Conservation (phyloP, 2,888 invertebrate species). For the Balanococcus diminutus region DNA sequence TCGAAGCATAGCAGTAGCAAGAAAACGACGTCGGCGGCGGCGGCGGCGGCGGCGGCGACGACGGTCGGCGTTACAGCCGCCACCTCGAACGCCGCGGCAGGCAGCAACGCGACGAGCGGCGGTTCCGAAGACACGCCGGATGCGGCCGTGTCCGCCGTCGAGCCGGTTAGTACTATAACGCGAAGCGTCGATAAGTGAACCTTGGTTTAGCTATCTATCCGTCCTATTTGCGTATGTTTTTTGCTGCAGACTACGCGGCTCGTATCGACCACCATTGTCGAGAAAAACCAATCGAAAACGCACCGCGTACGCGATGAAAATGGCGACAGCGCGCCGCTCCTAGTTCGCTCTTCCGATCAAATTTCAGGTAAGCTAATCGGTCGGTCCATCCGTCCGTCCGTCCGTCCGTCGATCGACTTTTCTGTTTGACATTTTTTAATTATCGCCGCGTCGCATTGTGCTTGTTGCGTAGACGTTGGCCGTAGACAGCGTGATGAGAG, state of each 20-base stretch:
- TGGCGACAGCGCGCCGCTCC: not conserved
- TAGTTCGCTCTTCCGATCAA: not conserved
- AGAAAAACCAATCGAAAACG: not conserved
- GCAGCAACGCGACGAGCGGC: not conserved
- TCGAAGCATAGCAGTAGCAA: slow-evolving; percentile 48
- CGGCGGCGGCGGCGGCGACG: not conserved
- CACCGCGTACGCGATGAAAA: not conserved
- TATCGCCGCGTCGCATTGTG: no score
- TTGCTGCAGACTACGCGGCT: not conserved
- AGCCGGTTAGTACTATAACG: not conserved
- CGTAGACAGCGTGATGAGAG: not conserved
- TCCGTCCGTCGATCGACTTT: no score
- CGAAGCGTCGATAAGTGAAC: not conserved
- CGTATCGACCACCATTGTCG: not conserved
- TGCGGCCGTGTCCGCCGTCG: not conserved
- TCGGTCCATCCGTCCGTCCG: no score
- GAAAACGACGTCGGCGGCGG: not conserved
- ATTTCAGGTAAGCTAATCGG: not conserved
- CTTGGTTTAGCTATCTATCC: no score
- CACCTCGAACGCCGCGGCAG: not conserved
- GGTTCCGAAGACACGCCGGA: slow-evolving; percentile 33
- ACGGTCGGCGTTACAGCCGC: not conserved
- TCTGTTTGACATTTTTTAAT: no score
- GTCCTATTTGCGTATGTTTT: not conserved
- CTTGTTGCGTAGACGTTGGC: not conserved